Conservation (phyloP, 2,113 vertebrate genomes). For the Chamaea fasciata region DNA sequence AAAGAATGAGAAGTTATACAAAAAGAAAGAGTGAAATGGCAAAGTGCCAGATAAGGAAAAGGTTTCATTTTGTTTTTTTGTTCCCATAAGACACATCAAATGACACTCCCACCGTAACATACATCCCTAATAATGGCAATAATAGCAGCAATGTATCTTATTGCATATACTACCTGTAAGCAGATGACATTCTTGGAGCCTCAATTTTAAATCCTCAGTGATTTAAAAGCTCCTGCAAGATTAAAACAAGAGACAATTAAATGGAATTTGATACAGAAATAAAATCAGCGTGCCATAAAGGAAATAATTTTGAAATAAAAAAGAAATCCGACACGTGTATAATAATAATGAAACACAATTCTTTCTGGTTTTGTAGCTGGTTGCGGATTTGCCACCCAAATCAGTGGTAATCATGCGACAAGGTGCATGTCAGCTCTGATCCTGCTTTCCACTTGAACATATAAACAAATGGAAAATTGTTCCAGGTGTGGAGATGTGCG, state of each 20-base stretch:
- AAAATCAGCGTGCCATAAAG: not conserved
- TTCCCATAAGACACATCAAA: conserved; percentile 10
- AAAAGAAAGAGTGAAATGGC: not conserved
- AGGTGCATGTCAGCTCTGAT: not conserved
- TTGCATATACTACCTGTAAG: not conserved
- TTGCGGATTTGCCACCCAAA: not conserved
- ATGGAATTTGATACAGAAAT: conserved; percentile 9
- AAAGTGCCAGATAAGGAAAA: not conserved
- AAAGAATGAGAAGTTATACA: not conserved
- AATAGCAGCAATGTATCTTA: not conserved
- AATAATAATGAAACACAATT: not conserved
- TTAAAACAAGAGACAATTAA: not conserved
- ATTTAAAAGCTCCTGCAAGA: conserved; percentile 22
- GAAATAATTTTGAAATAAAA: not conserved
- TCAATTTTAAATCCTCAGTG: not conserved
- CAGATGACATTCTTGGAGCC: not conserved
- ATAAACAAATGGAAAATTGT: not conserved
- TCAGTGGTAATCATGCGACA: not conserved
- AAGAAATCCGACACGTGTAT: not conserved
- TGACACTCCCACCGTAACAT: not conserved
- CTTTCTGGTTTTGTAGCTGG: not conserved
- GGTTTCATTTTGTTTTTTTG: conserved; percentile 11
- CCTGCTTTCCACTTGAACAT: not conserved
- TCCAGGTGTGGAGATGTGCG: not conserved
- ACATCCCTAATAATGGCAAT: conserved; percentile 9